A percentile compares a stretch with the other conserved stretches of the same genome.
Conservation (phyloP, 92 coral and sea anemone genomes). For the Scolanthus callimorphus region DNA sequence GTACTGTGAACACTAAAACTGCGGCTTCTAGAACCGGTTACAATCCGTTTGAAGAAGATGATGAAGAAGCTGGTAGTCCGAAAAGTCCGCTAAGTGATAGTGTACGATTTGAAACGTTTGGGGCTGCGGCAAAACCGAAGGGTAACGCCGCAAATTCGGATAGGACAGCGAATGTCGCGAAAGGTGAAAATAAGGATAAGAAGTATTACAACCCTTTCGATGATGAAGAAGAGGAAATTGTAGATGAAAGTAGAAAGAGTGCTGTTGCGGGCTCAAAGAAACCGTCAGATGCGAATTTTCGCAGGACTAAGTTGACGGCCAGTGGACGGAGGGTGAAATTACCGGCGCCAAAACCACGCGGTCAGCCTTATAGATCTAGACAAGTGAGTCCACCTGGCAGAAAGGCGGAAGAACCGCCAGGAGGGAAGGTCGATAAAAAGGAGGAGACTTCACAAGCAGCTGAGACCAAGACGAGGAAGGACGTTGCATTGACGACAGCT, state of each 20-base stretch:
- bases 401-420: no score
- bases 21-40: conserved; percentile 30
- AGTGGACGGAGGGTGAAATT: conserved; percentile 31
- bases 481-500: no score
- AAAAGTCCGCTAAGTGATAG: neutral
- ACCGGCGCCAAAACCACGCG: conserved; percentile 36
- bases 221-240: conserved; percentile 46
- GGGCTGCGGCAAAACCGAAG: neutral
- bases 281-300: conserved; percentile 5
- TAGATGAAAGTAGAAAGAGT: conserved; percentile 5
- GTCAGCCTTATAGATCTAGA: conserved; percentile 20
- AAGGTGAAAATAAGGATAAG: neutral
- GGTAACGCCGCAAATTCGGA: neutral
- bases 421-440: no score
- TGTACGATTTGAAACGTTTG: neutral
- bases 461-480: no score
- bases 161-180: neutral
- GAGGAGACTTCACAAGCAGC: no score
- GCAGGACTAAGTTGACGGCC: conserved; percentile 31
- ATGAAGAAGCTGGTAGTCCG: conserved; percentile 6
- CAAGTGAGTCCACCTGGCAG: conserved; percentile 11
- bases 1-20: conserved; percentile 4
- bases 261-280: neutral
- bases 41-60: conserved; percentile 86
- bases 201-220: conserved; percentile 76